phyloP scores from a whole-genome alignment of 2,113 vertebrate species.

The Vulpes lagopus region DNA sequence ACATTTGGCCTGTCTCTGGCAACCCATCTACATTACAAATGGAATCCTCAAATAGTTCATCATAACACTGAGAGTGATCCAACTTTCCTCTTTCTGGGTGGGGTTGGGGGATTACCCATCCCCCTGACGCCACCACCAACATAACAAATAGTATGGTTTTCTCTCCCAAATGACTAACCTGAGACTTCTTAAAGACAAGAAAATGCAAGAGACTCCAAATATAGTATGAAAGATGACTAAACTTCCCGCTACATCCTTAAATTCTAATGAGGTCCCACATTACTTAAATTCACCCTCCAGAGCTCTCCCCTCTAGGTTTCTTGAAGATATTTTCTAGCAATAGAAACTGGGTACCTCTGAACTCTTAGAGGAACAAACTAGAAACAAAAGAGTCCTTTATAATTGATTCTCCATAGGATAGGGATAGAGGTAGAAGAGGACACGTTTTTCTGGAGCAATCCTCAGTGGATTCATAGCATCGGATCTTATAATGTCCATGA shows the following conservation, averaged over 20 bases:
- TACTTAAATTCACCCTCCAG: neutral
- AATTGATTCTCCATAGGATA: neutral
- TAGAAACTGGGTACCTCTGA: neutral
- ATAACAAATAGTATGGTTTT: neutral
- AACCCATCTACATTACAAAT: neutral
- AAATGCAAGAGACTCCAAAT: neutral
- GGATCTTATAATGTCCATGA: rapidly evolving
- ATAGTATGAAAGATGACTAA: neutral
- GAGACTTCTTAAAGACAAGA: neutral
- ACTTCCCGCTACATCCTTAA: neutral
- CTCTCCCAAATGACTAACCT: neutral
- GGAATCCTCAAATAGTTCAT: neutral
- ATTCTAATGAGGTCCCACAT: neutral
- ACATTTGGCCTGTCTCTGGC: neutral
- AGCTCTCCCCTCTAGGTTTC: neutral
- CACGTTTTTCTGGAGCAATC: neutral
- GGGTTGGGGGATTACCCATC: neutral
- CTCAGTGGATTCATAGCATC: rapidly evolving
- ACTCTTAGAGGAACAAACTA: neutral
- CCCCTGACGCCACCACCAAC: neutral
- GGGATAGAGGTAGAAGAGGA: neutral
- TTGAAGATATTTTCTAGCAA: neutral
- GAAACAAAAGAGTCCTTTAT: neutral
- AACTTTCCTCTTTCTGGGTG: neutral
- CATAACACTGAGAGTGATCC: neutral